Evolutionary conservation across 2,113 vertebrate species (phyloP).

Genomic region (Tupaia tana): DNA sequence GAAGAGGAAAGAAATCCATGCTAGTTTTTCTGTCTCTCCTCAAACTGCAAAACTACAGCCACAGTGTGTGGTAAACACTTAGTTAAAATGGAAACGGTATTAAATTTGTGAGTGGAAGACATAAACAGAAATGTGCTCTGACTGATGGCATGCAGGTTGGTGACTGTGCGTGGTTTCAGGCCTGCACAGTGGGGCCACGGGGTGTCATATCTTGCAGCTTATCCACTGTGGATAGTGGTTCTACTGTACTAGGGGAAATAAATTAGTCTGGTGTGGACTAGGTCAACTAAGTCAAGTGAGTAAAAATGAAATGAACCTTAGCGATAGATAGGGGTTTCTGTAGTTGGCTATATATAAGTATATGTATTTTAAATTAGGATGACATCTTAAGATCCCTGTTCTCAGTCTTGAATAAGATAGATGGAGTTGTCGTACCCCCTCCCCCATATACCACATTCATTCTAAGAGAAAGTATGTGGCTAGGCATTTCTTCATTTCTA

Average conservation of each 20-base stretch:
- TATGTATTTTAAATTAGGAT: neutral
- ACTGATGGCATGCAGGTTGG: too few relatives aligned
- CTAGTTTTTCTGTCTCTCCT: too few relatives aligned
- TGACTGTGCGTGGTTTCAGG: too few relatives aligned
- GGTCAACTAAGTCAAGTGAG: neutral
- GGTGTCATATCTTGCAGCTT: too few relatives aligned
- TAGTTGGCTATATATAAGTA: neutral
- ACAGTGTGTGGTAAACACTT: too few relatives aligned
- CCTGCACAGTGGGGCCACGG: too few relatives aligned
- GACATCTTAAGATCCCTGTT: neutral
- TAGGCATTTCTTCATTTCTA: neutral
- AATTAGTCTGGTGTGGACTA: neutral
- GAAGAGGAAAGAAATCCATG: too few relatives aligned
- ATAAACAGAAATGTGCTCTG: too few relatives aligned
- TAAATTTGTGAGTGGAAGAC: too few relatives aligned
- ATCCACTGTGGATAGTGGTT: neutral
- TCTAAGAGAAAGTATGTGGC: neutral
- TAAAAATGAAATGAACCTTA: constrained; percentile 22
- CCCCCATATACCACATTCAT: neutral
- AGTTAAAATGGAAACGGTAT: too few relatives aligned
- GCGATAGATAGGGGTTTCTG: neutral
- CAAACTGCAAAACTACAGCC: too few relatives aligned
- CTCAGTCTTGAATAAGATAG: neutral
- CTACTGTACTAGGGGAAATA: neutral
- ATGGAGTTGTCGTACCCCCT: neutral